Percentiles rank a stretch among this genome's conserved stretches.
phyloP scores from a whole-genome alignment of 2,888 invertebrate species.

The Pelosia muscerda region DNA sequence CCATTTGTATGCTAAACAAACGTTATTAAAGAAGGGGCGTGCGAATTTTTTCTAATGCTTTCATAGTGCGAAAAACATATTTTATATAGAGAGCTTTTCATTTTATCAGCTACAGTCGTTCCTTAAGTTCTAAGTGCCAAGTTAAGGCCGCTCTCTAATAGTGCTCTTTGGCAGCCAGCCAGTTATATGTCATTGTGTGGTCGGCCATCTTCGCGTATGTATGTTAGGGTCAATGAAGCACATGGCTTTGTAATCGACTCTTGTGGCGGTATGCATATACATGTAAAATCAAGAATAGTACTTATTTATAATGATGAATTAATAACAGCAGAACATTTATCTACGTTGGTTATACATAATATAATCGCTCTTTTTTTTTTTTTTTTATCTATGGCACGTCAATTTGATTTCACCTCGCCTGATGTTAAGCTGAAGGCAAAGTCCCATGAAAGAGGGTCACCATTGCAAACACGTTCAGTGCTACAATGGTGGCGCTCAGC shows the following conservation, averaged over 20 bases:
- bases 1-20: not conserved
- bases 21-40: not conserved
- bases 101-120: not conserved
- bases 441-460: no score
- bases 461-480: no score
- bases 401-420: no score
- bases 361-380: no score
- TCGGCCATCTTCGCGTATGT: slow-evolving; percentile 15
- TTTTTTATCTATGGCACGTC: no score
- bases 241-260: slow-evolving; percentile 13
- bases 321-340: not conserved
- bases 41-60: not conserved
- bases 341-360: not conserved
- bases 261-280: not conserved
- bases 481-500: no score
- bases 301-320: not conserved
- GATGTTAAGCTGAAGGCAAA: no score
- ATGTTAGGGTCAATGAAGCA: slow-evolving; percentile 20
- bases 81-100: not conserved
- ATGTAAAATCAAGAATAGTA: not conserved
- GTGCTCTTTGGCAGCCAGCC: slow-evolving; percentile 40
- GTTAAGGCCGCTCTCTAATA: slow-evolving; percentile 41
- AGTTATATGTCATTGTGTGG: slow-evolving; percentile 48
- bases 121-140: slow-evolving; percentile 42
- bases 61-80: not conserved